These are phyloP conservation scores for Toxotes lorentzi DNA, from an alignment of 2,797 vertebrate genomes.

Conservation along the genomic window DNA sequence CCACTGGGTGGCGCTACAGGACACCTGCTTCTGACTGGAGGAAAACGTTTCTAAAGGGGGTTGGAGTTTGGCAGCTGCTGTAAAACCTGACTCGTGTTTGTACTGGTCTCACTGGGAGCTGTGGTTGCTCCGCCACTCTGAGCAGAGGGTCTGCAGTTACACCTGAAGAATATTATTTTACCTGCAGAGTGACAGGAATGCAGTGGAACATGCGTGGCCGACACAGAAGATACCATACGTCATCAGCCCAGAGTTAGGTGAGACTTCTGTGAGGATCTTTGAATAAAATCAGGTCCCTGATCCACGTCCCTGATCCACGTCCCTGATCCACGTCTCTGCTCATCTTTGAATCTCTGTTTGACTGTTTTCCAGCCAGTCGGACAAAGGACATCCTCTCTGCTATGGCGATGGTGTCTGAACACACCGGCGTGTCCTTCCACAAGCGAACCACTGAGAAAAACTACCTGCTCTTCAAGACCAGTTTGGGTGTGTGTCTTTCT, in stretches of 20 bases:
- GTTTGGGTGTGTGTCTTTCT: slow-evolving; percentile 46
- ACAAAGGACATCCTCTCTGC: slow-evolving; percentile 49
- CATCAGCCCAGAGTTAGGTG: slow-evolving; percentile 58
- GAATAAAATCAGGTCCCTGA: rapidly evolving
- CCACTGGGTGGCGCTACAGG: no score
- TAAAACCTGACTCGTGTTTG: no score
- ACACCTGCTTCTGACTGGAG: no score
- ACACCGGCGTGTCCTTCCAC: slow-evolving; percentile 75
- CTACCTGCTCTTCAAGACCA: slow-evolving; percentile 61
- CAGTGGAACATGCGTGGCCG: slow-evolving; percentile 38
- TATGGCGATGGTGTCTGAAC: slow-evolving; percentile 61
- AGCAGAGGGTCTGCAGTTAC: no score
- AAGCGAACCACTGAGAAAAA: slow-evolving; percentile 28
- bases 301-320: rapidly evolving
- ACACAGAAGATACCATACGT: slow-evolving; percentile 46
- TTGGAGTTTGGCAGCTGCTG: no score
- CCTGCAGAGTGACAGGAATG: slow-evolving; percentile 61
- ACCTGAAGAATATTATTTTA: neutral
- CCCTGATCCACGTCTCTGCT: rapidly evolving
- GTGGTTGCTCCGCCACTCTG: no score
- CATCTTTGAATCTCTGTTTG: neutral
- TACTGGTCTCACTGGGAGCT: no score
- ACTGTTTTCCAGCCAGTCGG: slow-evolving; percentile 29
- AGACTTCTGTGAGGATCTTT: neutral
- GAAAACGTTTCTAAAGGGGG: no score